phyloP scores from a whole-genome alignment of 2,888 invertebrate genomes.

The Cheilosia vulpina region DNA sequence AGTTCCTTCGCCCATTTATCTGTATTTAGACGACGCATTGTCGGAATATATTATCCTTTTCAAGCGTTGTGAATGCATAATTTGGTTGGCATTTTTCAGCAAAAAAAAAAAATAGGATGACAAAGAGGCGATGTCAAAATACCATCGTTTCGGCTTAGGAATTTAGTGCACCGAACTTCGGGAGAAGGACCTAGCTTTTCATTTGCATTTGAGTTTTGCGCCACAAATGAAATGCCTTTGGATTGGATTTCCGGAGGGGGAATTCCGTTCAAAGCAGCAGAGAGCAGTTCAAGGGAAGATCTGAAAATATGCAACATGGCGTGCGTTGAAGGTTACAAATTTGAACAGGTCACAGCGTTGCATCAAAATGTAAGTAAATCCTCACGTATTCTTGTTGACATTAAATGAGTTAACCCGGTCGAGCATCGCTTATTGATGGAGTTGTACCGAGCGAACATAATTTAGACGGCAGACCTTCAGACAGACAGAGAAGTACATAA shows the following conservation, averaged over 20 bases:
- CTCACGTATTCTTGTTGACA: not conserved
- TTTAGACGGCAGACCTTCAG: too few species aligned
- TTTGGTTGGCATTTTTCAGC: constrained; percentile 14
- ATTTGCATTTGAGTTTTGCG: not conserved
- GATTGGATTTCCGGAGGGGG: not conserved
- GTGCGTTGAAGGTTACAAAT: not conserved
- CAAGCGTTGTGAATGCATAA: constrained; percentile 18
- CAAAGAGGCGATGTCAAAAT: not conserved
- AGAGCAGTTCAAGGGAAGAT: not conserved
- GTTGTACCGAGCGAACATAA: too few species aligned
- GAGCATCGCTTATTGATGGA: too few species aligned
- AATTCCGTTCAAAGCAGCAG: constrained; percentile 12
- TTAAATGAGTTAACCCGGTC: too few species aligned
- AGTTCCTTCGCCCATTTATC: constrained; percentile 26
- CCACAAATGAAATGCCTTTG: not conserved
- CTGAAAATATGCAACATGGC: not conserved
- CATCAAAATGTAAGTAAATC: not conserved
- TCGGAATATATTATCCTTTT: constrained; percentile 37
- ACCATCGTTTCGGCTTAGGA: constrained; percentile 4
- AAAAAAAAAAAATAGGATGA: not conserved
- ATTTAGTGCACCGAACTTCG: constrained; percentile 23
- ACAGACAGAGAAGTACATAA: too few species aligned
- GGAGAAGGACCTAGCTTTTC: not conserved
- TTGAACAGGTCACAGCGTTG: not conserved
- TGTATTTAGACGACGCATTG: constrained; percentile 32